phyloP scores from a whole-genome alignment of 2,888 invertebrate genomes.

The Cantharis rufa region DNA sequence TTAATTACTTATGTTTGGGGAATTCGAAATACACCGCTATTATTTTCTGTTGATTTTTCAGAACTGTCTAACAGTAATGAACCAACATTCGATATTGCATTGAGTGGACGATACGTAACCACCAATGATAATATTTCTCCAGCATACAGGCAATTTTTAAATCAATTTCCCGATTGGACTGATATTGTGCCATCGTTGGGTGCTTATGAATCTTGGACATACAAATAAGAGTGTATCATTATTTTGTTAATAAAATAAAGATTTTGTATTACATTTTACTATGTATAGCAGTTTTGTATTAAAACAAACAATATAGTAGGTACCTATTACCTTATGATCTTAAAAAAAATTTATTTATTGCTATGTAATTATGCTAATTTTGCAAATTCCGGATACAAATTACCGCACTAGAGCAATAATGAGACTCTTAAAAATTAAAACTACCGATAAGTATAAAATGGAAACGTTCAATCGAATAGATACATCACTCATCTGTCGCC shows the following conservation, averaged over 20 bases:
- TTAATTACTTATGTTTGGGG: slow-evolving; percentile 45
- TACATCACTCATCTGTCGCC: no score
- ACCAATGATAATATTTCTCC: slow-evolving; percentile 54
- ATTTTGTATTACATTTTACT: neutral
- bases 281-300: no score
- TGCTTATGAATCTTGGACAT: slow-evolving; percentile 21
- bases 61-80: slow-evolving; percentile 39
- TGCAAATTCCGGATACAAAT: no score
- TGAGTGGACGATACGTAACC: slow-evolving; percentile 57
- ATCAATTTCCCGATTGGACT: slow-evolving; percentile 21
- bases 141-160: slow-evolving; percentile 54
- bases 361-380: no score
- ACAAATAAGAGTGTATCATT: neutral
- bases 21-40: slow-evolving; percentile 38
- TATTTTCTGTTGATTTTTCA: slow-evolving; percentile 45
- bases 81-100: slow-evolving; percentile 51
- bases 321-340: no score
- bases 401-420: no score
- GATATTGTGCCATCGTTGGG: slow-evolving; percentile 4
- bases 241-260: neutral
- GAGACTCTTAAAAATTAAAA: no score
- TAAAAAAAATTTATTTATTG: no score
- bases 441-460: no score
- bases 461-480: no score
- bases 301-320: no score